These are phyloP conservation scores for Anorthoa munda DNA, from an alignment of 2,888 invertebrate species.

Conservation along the genomic window DNA sequence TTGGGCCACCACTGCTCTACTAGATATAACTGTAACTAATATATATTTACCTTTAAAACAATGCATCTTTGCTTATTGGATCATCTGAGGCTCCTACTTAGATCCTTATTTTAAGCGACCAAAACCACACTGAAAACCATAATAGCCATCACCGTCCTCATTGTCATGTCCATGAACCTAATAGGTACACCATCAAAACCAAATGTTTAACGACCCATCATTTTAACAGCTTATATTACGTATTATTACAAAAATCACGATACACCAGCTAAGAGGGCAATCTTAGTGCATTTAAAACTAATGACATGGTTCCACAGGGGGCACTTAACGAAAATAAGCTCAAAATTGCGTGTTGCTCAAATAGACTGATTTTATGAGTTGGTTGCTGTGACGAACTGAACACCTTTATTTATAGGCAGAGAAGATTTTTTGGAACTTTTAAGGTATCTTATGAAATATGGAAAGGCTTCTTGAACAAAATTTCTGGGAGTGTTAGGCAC, in stretches of 20 bases:
- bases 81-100: too few relatives aligned
- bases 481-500: too few relatives aligned
- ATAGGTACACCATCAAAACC: constrained; percentile 10
- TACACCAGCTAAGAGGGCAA: constrained; percentile 37
- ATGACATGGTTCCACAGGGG: constrained; percentile 45
- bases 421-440: background rate
- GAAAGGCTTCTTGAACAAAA: too few relatives aligned
- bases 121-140: background rate
- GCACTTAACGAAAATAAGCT: constrained; percentile 55
- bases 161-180: constrained; percentile 10
- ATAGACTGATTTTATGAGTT: constrained; percentile 17
- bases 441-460: too few relatives aligned
- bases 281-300: constrained; percentile 62
- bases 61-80: too few relatives aligned
- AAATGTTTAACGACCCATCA: constrained; percentile 40
- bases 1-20: too few relatives aligned
- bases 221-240: constrained; percentile 44
- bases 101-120: background rate
- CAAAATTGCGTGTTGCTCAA: constrained; percentile 50
- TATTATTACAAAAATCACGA: constrained; percentile 54
- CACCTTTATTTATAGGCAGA: background rate
- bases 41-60: too few relatives aligned
- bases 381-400: constrained; percentile 13
- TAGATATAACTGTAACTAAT: too few relatives aligned
- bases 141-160: background rate